Evolutionary conservation across 2,888 invertebrate genomes (phyloP).

Genomic region (Luffia ferchaultella): DNA sequence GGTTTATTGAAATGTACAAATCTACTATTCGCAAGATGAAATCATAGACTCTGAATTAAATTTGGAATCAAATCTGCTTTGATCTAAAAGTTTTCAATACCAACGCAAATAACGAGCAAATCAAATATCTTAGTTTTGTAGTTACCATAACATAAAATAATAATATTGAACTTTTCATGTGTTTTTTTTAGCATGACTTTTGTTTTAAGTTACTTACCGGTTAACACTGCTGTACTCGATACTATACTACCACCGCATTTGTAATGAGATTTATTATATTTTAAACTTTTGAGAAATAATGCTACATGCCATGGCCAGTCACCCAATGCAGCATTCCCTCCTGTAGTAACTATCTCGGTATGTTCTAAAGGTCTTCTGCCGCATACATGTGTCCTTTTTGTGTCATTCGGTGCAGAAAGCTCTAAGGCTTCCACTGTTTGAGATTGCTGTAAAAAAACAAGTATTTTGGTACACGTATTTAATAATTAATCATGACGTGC

Average conservation of each 20-base stretch:
- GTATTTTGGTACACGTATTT: background rate
- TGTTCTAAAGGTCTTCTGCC: constrained; percentile 38
- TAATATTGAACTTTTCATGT: too few species aligned
- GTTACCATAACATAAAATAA: too few species aligned
- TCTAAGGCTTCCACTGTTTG: constrained; percentile 30
- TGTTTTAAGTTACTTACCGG: constrained; percentile 26
- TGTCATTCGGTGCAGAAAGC: constrained; percentile 20
- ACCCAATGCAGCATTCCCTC: constrained; percentile 37
- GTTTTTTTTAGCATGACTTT: too few species aligned
- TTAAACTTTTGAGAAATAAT: constrained; percentile 25
- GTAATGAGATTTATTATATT: constrained; percentile 23
- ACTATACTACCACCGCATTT: constrained; percentile 49
- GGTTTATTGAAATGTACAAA: too few species aligned
- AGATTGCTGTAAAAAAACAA: constrained; percentile 22
- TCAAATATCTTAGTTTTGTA: too few species aligned
- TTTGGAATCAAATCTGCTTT: too few species aligned
- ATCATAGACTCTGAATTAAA: too few species aligned
- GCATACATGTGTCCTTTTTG: constrained; percentile 32
- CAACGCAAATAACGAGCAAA: too few species aligned
- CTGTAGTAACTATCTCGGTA: constrained; percentile 37
- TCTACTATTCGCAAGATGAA: too few species aligned
- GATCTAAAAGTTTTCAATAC: too few species aligned
- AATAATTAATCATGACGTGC: background rate
- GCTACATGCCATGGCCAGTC: constrained; percentile 61
- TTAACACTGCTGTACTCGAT: constrained; percentile 45